phyloP scores from a whole-genome alignment of 1,140 invertebrate genomes.

The Rhizoglyphus robini region DNA sequence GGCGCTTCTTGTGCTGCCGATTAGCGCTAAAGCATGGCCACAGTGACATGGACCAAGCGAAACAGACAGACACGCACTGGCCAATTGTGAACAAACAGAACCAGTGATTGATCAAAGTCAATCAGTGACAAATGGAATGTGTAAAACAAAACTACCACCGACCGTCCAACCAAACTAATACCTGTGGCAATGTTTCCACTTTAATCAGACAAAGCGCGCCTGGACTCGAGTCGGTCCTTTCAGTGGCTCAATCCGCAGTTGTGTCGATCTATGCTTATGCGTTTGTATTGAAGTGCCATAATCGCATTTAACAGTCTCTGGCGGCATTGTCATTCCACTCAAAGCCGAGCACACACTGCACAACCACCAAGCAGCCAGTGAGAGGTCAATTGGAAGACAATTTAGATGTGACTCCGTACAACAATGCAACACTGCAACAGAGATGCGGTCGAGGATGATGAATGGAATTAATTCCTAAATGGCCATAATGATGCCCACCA shows the following conservation, averaged over 20 bases:
- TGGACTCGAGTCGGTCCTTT: background rate
- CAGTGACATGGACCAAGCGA: too few relatives aligned
- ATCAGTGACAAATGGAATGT: background rate
- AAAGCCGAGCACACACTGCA: too few relatives aligned
- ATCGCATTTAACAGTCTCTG: background rate
- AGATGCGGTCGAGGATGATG: background rate
- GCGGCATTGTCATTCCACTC: too few relatives aligned
- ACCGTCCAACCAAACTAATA: too few relatives aligned
- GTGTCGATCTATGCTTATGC: too few relatives aligned
- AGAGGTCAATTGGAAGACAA: background rate
- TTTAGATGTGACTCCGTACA: background rate
- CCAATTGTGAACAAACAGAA: too few relatives aligned
- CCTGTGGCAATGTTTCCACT: background rate
- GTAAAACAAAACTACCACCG: background rate
- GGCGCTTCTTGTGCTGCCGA: too few relatives aligned
- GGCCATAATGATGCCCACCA: background rate
- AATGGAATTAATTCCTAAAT: background rate
- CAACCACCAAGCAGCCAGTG: background rate
- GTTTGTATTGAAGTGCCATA: background rate
- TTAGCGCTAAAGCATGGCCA: too few relatives aligned
- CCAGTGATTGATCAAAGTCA: slow-evolving; percentile 12
- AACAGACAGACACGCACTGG: too few relatives aligned
- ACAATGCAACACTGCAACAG: too few relatives aligned
- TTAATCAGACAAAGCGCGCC: background rate
- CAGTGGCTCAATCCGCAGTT: too few relatives aligned